Base-by-base conservation (phyloP, 2,797 vertebrate genomes). In the Tapera naevia region DNA sequence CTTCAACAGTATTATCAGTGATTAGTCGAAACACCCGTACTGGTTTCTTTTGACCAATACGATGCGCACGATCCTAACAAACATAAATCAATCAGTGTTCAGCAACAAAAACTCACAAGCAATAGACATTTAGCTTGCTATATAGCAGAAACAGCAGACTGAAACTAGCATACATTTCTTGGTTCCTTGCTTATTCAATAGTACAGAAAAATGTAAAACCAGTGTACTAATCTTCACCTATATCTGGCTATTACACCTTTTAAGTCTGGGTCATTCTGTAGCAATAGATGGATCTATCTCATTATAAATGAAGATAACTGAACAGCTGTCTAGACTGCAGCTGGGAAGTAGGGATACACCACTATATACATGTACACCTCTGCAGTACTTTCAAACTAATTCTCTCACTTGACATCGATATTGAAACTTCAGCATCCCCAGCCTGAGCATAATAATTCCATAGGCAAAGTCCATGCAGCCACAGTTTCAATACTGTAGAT, bases 1-100 rank as follows among this genome's bases (percentile, higher is more conserved):
- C 98, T 97, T 98, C 98, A 92, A 98, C 98, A 80, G 98, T 98
- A 93, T 98, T 98, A 93, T 98, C 98, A 22, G 98, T 98, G 96
- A 98, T 98, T 72, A 98, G 98, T 57, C 98, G 98, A n/a, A 98
- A 98, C 54, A 98, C 98, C 91, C 98, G 97, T 70, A 98, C 98
- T 60, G 98, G 97, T 95, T 98, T 98, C 96, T 98, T 98, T 95
- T 98, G 98, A 86, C 98, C 98, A 95, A 98, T 98, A 93, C 98
- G 98, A 98, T 98, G 98, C 43, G 98, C 98, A 93, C 98, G 98
- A 95, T 98, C 98, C 98, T 98, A 95, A 94, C 92, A 92, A 91
- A 97, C 94, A 97, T 39, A 96, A 94, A 96, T 81, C 60, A 94
- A 4, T 64, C 67, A 94, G 89, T 86, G 87, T 95, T 95, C 90